Conservation (phyloP, 2,113 vertebrate genomes). For the Muscicapa adusta region DNA sequence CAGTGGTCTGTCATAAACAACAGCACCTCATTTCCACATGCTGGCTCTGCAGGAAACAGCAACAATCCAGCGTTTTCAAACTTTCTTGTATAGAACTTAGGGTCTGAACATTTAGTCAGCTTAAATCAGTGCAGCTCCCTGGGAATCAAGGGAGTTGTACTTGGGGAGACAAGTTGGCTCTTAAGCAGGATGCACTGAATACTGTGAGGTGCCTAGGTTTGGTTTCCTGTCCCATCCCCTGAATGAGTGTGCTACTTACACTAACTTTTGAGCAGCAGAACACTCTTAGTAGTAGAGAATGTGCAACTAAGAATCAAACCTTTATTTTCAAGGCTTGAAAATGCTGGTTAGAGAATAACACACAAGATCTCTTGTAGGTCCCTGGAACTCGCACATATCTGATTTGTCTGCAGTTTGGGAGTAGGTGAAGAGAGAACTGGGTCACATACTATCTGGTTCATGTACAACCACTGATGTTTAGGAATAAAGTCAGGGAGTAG, state of each 20-base stretch:
- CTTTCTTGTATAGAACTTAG: background rate
- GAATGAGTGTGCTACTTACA: background rate
- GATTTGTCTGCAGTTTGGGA: background rate
- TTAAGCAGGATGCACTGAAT: background rate
- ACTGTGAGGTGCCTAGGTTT: background rate
- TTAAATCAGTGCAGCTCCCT: background rate
- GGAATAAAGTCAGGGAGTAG: background rate
- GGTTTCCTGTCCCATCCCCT: background rate
- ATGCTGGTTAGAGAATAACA: background rate
- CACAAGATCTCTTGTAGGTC: background rate
- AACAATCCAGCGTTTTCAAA: background rate
- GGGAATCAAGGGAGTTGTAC: background rate
- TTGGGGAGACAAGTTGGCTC: background rate
- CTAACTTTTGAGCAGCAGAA: background rate
- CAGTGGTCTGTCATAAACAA: slow-evolving; percentile 14
- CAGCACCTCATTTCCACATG: slow-evolving; percentile 1
- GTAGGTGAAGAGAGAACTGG: background rate
- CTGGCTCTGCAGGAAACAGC: background rate
- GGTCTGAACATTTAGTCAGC: background rate
- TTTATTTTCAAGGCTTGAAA: background rate
- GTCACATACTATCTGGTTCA: background rate
- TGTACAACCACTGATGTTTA: background rate
- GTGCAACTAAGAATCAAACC: background rate
- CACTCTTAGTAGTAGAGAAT: background rate
- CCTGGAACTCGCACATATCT: background rate